Evolutionary conservation across 2,797 vertebrate genomes (phyloP).

Genomic region (Phalanger gymnotis): DNA sequence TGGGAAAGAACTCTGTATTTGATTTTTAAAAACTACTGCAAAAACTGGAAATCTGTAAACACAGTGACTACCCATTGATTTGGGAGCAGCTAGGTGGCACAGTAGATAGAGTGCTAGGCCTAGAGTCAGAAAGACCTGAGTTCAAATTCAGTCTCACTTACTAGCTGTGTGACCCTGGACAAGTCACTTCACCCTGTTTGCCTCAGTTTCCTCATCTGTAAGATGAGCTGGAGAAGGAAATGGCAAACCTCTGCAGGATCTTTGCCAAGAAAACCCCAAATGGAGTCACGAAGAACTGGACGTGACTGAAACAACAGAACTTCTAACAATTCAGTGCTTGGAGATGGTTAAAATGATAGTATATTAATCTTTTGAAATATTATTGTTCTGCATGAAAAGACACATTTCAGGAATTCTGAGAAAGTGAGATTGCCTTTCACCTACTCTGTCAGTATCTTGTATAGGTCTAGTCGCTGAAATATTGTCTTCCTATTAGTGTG

Average conservation of each 20-base stretch:
- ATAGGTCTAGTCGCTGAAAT: not conserved
- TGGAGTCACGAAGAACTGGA: not conserved
- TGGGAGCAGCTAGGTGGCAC: not conserved
- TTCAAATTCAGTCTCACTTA: not conserved
- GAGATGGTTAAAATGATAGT: not conserved
- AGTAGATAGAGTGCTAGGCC: not conserved
- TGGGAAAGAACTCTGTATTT: not conserved
- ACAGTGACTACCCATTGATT: not conserved
- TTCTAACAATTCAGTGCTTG: not conserved
- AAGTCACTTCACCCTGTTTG: not conserved
- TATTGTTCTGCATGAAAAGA: not conserved
- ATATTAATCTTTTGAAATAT: not conserved
- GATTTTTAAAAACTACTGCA: not conserved
- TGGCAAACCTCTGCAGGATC: not conserved
- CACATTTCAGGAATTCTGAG: not conserved
- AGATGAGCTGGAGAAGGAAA: not conserved
- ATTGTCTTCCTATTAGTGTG: not conserved
- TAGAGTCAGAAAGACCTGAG: not conserved
- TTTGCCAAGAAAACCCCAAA: not conserved
- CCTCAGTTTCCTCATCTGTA: not conserved
- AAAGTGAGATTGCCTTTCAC: not conserved
- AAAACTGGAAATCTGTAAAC: not conserved
- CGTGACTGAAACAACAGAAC: not conserved
- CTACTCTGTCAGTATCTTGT: not conserved
- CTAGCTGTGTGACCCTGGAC: not conserved